Percentiles rank a stretch among this genome's conserved stretches.
Conservation (phyloP, 2,113 vertebrate genomes). For the Lamprologus ornatipinnis region DNA sequence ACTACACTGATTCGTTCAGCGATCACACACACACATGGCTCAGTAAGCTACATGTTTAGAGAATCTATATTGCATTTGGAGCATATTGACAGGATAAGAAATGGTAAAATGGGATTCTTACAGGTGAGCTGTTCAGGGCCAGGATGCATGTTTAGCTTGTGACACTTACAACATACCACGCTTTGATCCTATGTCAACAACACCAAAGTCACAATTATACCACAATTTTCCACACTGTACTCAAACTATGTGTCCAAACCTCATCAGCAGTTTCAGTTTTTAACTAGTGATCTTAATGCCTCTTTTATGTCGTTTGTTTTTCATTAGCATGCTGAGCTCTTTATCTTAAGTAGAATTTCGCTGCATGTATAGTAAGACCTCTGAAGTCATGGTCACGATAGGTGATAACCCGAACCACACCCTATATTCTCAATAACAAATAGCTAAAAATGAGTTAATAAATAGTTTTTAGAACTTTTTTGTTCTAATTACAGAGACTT, state of each 20-base stretch:
- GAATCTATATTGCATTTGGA: not conserved
- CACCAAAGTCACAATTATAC: not conserved
- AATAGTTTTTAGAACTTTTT: not conserved
- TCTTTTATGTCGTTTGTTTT: not conserved
- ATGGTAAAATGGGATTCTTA: not conserved
- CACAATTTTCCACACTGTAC: rapidly evolving
- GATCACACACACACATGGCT: not conserved
- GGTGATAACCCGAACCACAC: rapidly evolving
- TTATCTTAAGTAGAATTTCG: not conserved
- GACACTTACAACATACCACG: not conserved
- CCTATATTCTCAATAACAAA: not conserved
- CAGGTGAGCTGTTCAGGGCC: not conserved
- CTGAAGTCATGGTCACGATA: not conserved
- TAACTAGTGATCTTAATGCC: not conserved
- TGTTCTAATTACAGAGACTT: not conserved
- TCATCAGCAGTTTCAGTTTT: not conserved
- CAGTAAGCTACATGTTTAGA: not conserved
- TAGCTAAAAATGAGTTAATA: not conserved
- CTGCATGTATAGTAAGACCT: not conserved
- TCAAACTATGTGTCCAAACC: not conserved
- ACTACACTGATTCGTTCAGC: not conserved
- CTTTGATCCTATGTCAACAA: not conserved
- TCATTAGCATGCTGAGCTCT: not conserved
- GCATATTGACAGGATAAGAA: not conserved
- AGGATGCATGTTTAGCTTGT: not conserved